Evolutionary conservation across 2,113 vertebrate species (phyloP).

Genomic region (Nothoprocta perdicaria): DNA sequence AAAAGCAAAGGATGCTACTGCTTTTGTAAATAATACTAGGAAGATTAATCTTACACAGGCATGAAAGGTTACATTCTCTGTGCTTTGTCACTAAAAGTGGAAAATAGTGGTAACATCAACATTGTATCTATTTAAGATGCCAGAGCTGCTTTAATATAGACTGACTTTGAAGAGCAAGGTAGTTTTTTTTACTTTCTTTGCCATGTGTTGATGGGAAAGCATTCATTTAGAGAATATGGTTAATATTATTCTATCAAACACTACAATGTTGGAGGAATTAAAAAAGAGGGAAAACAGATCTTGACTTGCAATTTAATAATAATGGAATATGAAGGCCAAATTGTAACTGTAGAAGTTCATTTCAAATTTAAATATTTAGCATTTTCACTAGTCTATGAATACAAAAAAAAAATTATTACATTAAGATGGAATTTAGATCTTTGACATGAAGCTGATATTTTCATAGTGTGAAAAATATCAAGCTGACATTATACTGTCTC

Average conservation of each 20-base stretch:
- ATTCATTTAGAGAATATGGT: background rate
- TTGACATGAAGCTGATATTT: slow-evolving; percentile 80
- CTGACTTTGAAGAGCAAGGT: background rate
- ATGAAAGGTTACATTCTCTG: background rate
- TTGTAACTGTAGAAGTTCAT: slow-evolving; percentile 51
- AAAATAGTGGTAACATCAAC: background rate
- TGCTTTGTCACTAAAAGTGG: background rate
- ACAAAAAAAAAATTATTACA: slow-evolving; percentile 71
- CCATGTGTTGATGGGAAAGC: background rate
- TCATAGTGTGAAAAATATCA: slow-evolving; percentile 78
- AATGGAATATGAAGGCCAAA: slow-evolving; percentile 51
- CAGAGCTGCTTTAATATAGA: background rate
- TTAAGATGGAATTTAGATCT: slow-evolving; percentile 72
- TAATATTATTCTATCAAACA: slow-evolving; percentile 17
- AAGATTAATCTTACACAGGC: background rate
- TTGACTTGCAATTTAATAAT: slow-evolving; percentile 53
- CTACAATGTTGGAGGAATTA: background rate
- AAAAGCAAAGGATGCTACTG: background rate
- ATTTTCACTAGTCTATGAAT: slow-evolving; percentile 72
- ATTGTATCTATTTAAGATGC: background rate
- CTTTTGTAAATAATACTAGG: background rate
- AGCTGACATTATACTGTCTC: slow-evolving; percentile 78
- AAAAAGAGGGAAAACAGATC: background rate
- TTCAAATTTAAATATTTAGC: slow-evolving; percentile 75
- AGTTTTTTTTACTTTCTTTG: background rate